phyloP scores from a whole-genome alignment of 2,888 invertebrate genomes.

The Pocota personata region DNA sequence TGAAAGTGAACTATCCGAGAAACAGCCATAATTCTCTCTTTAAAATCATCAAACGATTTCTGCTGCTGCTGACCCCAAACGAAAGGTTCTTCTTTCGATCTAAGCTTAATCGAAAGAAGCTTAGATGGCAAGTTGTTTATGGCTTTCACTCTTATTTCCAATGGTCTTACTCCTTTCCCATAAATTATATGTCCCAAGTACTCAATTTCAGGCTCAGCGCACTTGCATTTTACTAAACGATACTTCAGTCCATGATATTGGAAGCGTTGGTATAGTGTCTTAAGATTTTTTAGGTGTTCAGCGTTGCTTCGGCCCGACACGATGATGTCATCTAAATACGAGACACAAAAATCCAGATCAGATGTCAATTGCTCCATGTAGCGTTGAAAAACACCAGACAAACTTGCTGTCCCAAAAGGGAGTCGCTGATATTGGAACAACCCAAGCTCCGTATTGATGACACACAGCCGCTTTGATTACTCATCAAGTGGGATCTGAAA shows the following conservation, averaged over 20 bases:
- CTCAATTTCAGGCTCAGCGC: slow-evolving; percentile 72
- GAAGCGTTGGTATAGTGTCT: slow-evolving; percentile 31
- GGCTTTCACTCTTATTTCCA: slow-evolving; percentile 67
- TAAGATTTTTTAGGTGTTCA: slow-evolving; percentile 49
- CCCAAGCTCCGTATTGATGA: too few relatives aligned
- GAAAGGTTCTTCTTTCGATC: slow-evolving; percentile 45
- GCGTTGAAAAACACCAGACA: slow-evolving; percentile 16
- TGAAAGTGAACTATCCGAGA: slow-evolving; percentile 49
- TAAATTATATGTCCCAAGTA: slow-evolving; percentile 76
- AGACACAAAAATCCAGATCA: slow-evolving; percentile 17
- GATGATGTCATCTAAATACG: slow-evolving; percentile 76
- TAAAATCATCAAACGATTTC: background rate
- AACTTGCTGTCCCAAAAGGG: background rate
- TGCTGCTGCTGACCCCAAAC: background rate
- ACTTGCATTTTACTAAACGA: slow-evolving; percentile 74
- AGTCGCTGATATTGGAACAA: too few relatives aligned
- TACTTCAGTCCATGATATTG: slow-evolving; percentile 32
- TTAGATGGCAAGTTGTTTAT: slow-evolving; percentile 74
- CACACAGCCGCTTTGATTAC: too few relatives aligned
- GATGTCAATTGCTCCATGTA: slow-evolving; percentile 34
- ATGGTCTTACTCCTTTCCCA: slow-evolving; percentile 71
- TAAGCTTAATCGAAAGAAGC: slow-evolving; percentile 75
- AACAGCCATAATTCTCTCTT: too few relatives aligned
- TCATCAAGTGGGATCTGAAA: too few relatives aligned
- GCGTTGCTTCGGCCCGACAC: slow-evolving; percentile 56